Base-by-base conservation (phyloP, 2,797 vertebrate species). In the Urocyon cinereoargenteus region DNA sequence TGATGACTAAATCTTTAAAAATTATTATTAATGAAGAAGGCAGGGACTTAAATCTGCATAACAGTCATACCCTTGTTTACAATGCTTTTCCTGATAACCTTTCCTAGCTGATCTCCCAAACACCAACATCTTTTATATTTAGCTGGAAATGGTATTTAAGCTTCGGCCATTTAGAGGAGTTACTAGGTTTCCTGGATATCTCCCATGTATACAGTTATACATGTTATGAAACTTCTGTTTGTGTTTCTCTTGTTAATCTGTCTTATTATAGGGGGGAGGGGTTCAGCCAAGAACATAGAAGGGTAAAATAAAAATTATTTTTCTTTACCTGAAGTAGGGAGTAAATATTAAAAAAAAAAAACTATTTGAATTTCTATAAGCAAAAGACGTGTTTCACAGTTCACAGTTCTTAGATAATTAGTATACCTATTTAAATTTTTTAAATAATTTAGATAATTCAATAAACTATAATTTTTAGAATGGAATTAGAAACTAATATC, bases 351-450 rank as follows among this genome's bases (percentile, higher is more conserved):
- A n/a, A n/a, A 81, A 93, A 94, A 40, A 81, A 31, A 19, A 64
- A 31, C n/a, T 83, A 45, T 36, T 70, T 94, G 3, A 45, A 77
- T 87, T 86, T 92, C 36, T 85, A 36, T 49, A 85, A 85, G 40
- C 16, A 90, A 96, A 96, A 92, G 1, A 82, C 14, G n/a, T 45
- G 16, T 31, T 66, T 13, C 11, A 79, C 15, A 75, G 86, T 86
- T 97, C 34, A 93, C 3, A 70, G 11, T 75, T 88, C 18, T 89
- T 92, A 40, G 40, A 61, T 75, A 85, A 87, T 91, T 97, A 94
- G 6, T n/a, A 96, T 45, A 90, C 11, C 78, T 81, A 61, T 86
- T 92, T 86, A 94, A 57, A 6, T 51, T 28, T 97, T 79, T 81
- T 22, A 13, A 93, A 49, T 40, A 49, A 78, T 93, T 55, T 72